These are phyloP conservation scores for Spea bombifrons DNA, from an alignment of 2,113 vertebrate species.

Conservation along the genomic window DNA sequence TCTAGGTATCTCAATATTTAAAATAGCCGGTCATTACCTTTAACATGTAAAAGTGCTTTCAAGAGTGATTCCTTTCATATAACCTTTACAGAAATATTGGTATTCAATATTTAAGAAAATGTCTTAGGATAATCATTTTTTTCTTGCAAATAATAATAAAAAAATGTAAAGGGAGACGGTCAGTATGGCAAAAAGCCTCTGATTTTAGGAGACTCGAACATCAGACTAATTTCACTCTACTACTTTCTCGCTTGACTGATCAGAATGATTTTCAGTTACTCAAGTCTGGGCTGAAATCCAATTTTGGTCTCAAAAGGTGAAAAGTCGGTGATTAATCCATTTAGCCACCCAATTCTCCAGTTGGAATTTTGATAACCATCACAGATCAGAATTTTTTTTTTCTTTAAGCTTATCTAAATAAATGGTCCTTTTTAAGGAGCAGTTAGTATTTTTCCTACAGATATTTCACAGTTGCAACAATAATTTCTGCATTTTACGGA, in stretches of 20 bases:
- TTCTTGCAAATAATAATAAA: no score
- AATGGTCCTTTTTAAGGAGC: not conserved
- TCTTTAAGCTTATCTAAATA: conserved; percentile 40
- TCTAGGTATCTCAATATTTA: no score
- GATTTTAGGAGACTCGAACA: conserved; percentile 53
- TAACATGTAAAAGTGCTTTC: no score
- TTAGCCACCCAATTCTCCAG: conserved; percentile 60
- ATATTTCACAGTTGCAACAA: no score
- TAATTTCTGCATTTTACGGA: no score
- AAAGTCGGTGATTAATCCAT: conserved; percentile 62
- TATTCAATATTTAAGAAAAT: no score
- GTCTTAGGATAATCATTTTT: no score
- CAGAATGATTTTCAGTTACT: conserved; percentile 71
- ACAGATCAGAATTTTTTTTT: conserved; percentile 52
- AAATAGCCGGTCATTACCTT: no score
- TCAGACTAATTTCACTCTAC: conserved; percentile 60
- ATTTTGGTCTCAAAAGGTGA: conserved; percentile 55
- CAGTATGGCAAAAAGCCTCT: conserved; percentile 33
- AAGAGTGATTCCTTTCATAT: no score
- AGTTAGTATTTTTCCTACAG: not conserved
- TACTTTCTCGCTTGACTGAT: conserved; percentile 65
- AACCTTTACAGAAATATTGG: no score
- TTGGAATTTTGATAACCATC: conserved; percentile 55
- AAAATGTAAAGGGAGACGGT: no score
- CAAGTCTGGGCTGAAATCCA: conserved; percentile 58